These are phyloP conservation scores for Murina feae DNA, from an alignment of 2,113 vertebrate genomes.

Conservation along the genomic window DNA sequence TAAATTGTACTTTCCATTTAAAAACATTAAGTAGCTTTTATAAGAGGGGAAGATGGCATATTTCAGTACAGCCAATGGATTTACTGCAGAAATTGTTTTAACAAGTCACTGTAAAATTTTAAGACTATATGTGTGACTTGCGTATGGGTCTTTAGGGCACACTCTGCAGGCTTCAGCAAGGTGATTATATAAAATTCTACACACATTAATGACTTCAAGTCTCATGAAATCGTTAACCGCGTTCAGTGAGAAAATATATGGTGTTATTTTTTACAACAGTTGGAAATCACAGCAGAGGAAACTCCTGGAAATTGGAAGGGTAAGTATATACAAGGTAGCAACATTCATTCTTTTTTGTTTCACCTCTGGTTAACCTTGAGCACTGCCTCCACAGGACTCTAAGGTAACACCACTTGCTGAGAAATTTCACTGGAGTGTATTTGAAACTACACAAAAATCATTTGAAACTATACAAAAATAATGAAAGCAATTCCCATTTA, in stretches of 20 bases:
- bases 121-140: background rate
- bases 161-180: slow-evolving; percentile 42
- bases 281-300: slow-evolving; percentile 15
- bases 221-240: slow-evolving; percentile 53
- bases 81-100: slow-evolving; percentile 39
- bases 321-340: slow-evolving; percentile 19
- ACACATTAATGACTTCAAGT: slow-evolving; percentile 48
- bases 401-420: background rate
- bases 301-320: background rate
- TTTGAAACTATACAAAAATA: background rate
- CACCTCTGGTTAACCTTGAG: slow-evolving; percentile 2
- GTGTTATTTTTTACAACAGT: slow-evolving; percentile 33
- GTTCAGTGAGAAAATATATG: background rate
- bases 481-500: background rate
- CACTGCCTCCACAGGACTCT: background rate
- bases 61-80: slow-evolving; percentile 28
- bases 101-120: slow-evolving; percentile 31
- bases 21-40: slow-evolving; percentile 53
- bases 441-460: background rate
- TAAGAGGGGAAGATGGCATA: slow-evolving; percentile 10
- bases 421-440: background rate
- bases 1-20: slow-evolving; percentile 28
- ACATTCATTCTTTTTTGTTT: background rate
- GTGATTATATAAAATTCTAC: slow-evolving; percentile 40
- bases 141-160: slow-evolving; percentile 30